A percentile compares a stretch with the other conserved stretches of the same genome.
phyloP scores from a whole-genome alignment of 2,113 vertebrate species.

The Abramis brama region DNA sequence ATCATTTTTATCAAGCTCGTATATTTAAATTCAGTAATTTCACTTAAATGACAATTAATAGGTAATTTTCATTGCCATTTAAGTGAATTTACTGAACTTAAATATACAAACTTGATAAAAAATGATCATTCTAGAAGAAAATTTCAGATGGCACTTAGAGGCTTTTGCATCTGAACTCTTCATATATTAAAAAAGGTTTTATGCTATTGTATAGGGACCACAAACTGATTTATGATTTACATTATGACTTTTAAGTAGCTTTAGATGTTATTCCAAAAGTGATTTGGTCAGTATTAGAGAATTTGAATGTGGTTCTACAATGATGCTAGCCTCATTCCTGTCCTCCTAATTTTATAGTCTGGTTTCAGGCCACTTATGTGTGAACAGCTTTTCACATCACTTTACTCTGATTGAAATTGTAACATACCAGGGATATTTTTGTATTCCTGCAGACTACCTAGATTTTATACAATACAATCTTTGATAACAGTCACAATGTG shows the following conservation, averaged over 20 bases:
- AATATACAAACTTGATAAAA: too few relatives aligned
- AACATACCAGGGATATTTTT: constrained; percentile 22
- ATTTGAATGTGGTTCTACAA: neutral
- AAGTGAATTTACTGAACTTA: too few relatives aligned
- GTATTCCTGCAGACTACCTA: constrained; percentile 5
- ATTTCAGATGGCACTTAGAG: too few relatives aligned
- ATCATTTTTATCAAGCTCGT: too few relatives aligned
- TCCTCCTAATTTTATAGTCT: neutral
- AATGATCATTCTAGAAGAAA: too few relatives aligned
- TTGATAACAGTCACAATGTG: constrained; percentile 38
- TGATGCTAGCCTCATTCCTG: neutral
- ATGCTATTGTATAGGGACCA: neutral
- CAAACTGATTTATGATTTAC: neutral
- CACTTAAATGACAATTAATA: too few relatives aligned
- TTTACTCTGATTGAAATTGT: constrained; percentile 4
- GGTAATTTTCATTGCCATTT: too few relatives aligned
- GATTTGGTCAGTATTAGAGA: neutral
- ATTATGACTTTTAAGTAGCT: neutral
- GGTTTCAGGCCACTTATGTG: constrained; percentile 40
- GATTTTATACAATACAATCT: constrained; percentile 12
- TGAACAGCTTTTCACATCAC: constrained; percentile 20
- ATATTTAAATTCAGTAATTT: too few relatives aligned
- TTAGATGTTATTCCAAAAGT: neutral
- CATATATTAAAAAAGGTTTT: neutral
- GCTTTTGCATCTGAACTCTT: too few relatives aligned